These are phyloP conservation scores for Tetramorium simillimum DNA, from an alignment of 1,140 invertebrate species.

Conservation along the genomic window DNA sequence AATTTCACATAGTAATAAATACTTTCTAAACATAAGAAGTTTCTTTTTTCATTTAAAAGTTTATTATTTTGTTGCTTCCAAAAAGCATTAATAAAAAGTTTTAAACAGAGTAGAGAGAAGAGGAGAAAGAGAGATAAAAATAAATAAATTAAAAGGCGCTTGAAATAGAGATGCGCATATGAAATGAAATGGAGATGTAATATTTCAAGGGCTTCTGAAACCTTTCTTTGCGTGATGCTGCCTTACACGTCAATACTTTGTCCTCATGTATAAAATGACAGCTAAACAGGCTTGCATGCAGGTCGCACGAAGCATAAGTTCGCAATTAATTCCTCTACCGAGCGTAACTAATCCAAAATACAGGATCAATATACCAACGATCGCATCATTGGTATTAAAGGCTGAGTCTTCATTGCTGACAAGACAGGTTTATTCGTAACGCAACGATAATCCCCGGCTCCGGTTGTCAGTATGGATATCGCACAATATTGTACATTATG, in stretches of 20 bases:
- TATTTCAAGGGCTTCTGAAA: not conserved
- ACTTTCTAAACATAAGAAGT: not conserved
- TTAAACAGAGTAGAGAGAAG: not conserved
- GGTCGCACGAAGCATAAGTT: not conserved
- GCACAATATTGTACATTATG: slow-evolving; percentile 64
- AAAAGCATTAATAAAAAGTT: not conserved
- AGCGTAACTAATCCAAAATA: slow-evolving; percentile 19
- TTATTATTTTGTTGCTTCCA: not conserved
- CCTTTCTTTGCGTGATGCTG: not conserved
- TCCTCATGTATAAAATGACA: not conserved
- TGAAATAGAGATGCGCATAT: not conserved
- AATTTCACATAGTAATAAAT: not conserved
- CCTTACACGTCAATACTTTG: not conserved
- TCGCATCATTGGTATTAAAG: slow-evolving; percentile 48
- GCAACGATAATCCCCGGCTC: slow-evolving; percentile 68
- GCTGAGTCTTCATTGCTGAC: slow-evolving; percentile 56
- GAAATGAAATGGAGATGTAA: not conserved
- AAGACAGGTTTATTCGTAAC: slow-evolving; percentile 68
- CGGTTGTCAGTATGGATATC: slow-evolving; percentile 71
- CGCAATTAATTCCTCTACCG: not conserved
- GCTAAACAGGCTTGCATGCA: not conserved
- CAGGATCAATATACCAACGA: slow-evolving; percentile 4
- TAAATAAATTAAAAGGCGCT: not conserved
- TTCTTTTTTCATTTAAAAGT: not conserved
- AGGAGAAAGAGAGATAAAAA: not conserved